These are phyloP conservation scores for Corythornis madagascariensis DNA, from an alignment of 2,113 vertebrate genomes.

Conservation along the genomic window DNA sequence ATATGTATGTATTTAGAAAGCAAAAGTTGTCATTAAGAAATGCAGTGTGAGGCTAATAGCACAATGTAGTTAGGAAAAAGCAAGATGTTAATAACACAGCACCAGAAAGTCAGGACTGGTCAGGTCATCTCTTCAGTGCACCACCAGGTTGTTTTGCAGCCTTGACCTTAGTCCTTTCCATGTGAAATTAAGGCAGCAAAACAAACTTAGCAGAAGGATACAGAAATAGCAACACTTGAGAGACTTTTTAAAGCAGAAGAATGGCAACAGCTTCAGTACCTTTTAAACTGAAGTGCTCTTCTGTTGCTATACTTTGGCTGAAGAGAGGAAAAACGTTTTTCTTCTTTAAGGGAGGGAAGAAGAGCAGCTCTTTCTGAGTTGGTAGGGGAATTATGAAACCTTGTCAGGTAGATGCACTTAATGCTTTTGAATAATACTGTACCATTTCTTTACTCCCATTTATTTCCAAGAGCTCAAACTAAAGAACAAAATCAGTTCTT, in stretches of 20 bases:
- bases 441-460: neutral
- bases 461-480: neutral
- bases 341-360: neutral
- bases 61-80: neutral
- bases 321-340: neutral
- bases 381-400: neutral
- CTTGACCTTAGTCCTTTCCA: neutral
- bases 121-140: neutral
- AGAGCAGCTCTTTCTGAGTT: neutral
- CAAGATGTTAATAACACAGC: neutral
- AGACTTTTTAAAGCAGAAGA: neutral
- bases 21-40: neutral
- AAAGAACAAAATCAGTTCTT: neutral
- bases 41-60: neutral
- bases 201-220: neutral
- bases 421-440: neutral
- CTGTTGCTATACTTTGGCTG: neutral
- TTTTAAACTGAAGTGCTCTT: neutral
- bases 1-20: neutral
- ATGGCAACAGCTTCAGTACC: neutral
- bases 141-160: neutral
- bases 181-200: neutral
- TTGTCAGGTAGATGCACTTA: neutral
- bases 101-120: neutral
- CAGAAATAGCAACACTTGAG: neutral